These are phyloP conservation scores for Manis javanica DNA, from an alignment of 2,797 vertebrate species.

Conservation along the genomic window DNA sequence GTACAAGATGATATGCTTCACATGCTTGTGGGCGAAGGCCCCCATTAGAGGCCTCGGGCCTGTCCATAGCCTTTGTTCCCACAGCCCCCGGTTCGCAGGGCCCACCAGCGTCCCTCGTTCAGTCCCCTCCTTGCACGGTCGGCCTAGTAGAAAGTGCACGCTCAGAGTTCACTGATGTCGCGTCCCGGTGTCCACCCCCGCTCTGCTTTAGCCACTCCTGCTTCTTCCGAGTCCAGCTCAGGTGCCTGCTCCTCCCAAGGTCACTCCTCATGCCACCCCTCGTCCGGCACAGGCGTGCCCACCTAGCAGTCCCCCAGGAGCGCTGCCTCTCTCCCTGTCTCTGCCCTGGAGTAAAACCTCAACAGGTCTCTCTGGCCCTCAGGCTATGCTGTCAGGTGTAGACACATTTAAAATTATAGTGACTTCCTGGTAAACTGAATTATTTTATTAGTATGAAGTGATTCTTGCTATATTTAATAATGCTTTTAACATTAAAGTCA, in stretches of 20 bases:
- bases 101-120: background rate
- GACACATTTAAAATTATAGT: constrained; percentile 1
- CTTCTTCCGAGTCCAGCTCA: background rate
- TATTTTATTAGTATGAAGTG: background rate
- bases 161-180: background rate
- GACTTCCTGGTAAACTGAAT: background rate
- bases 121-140: background rate
- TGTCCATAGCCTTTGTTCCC: background rate
- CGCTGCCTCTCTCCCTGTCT: background rate
- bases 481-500: background rate
- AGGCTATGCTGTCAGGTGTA: background rate
- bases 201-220: background rate
- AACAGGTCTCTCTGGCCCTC: background rate
- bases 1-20: background rate
- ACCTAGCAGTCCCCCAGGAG: background rate
- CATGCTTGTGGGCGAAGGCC: background rate
- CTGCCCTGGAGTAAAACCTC: background rate
- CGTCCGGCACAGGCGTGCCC: background rate
- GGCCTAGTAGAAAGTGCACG: background rate
- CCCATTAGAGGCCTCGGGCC: background rate
- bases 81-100: background rate
- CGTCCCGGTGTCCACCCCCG: background rate
- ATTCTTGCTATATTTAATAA: background rate
- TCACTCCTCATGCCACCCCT: background rate
- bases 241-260: background rate